Evolutionary conservation across 2,888 invertebrate genomes (phyloP).

Genomic region (Pardosa pseudoannulata): DNA sequence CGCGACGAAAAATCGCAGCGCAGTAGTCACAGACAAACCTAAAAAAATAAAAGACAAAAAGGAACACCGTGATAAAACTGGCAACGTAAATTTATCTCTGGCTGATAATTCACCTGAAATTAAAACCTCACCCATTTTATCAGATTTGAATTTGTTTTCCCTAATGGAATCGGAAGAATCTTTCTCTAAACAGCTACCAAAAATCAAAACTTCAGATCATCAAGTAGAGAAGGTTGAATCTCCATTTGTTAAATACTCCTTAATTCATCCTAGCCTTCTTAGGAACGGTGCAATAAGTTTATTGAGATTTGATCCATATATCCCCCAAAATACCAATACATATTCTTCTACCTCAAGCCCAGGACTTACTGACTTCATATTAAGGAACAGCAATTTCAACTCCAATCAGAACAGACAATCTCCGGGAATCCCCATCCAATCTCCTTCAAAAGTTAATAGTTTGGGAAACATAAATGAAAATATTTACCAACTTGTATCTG

Average conservation of each 20-base stretch:
- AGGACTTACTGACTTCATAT: background rate
- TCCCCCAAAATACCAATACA: background rate
- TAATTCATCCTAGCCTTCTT: background rate
- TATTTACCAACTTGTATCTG: too few species aligned
- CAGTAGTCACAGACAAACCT: background rate
- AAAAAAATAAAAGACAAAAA: background rate
- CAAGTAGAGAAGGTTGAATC: background rate
- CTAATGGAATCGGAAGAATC: background rate
- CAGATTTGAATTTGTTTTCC: background rate
- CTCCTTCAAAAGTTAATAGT: too few species aligned
- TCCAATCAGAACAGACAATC: background rate
- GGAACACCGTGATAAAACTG: background rate
- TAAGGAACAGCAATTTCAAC: background rate
- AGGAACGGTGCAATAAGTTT: background rate
- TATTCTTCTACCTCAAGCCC: too few species aligned
- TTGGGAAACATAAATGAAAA: too few species aligned
- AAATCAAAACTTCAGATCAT: background rate
- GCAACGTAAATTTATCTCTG: background rate
- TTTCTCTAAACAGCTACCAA: background rate
- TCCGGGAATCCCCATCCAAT: background rate
- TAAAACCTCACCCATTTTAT: background rate
- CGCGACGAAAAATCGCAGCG: background rate
- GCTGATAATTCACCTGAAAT: background rate
- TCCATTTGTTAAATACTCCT: background rate
- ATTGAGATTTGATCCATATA: background rate